phyloP scores from a whole-genome alignment of 2,888 invertebrate species.

The Drosophila cyrtoloma region DNA sequence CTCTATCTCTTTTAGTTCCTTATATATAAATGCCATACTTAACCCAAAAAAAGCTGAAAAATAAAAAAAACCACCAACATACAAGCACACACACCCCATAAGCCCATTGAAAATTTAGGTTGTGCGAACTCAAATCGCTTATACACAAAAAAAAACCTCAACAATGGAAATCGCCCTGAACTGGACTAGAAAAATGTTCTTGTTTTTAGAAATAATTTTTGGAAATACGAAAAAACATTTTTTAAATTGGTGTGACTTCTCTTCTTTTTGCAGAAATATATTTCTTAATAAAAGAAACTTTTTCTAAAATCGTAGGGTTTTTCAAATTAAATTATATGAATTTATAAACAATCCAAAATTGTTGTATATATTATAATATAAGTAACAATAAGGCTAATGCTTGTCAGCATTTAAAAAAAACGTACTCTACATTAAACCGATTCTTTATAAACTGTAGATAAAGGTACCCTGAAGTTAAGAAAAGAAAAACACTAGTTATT shows the following conservation, averaged over 20 bases:
- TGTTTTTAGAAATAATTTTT: not conserved
- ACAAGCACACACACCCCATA: not conserved
- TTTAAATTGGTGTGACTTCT: not conserved
- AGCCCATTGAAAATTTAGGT: not conserved
- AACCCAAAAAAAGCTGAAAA: not conserved
- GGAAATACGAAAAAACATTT: not conserved
- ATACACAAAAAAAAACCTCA: not conserved
- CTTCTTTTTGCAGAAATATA: not conserved
- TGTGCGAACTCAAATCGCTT: not conserved
- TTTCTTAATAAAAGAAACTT: not conserved
- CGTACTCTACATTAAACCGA: not conserved
- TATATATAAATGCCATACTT: not conserved
- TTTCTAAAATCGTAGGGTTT: not conserved
- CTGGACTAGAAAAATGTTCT: not conserved
- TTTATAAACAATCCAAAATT: not conserved
- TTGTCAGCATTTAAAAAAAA: not conserved
- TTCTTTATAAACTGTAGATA: not conserved
- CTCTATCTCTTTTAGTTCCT: not conserved
- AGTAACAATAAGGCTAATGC: not conserved
- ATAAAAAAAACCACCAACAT: not conserved
- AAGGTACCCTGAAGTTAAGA: not conserved
- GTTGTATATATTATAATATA: not conserved
- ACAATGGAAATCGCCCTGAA: not conserved
- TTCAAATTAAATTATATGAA: not conserved
- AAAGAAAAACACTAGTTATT: not conserved